Evolutionary conservation across 2,113 vertebrate genomes (phyloP).

Genomic region (Cariama cristata): DNA sequence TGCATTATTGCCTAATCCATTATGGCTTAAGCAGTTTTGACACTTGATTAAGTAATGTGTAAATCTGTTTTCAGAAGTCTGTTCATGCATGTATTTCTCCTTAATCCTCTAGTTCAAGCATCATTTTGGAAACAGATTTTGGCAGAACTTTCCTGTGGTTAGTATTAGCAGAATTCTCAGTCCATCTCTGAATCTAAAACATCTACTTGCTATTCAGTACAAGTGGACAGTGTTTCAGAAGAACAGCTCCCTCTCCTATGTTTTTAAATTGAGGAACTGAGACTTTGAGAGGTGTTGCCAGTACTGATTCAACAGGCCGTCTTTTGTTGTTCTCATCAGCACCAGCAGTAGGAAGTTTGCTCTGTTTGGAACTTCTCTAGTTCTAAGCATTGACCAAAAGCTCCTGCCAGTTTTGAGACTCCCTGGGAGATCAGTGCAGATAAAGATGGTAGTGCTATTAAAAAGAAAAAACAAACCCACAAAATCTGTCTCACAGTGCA

Average conservation of each 20-base stretch:
- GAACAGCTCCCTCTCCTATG: neutral
- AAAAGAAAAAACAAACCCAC: neutral
- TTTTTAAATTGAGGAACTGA: neutral
- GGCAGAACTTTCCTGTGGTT: neutral
- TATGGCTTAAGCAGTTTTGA: neutral
- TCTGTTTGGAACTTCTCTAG: neutral
- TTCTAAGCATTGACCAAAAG: neutral
- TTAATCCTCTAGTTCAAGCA: neutral
- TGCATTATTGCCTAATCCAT: neutral
- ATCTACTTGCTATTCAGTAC: neutral
- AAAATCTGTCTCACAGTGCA: neutral
- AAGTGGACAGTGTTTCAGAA: neutral
- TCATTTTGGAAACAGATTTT: neutral
- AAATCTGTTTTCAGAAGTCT: constrained; percentile 12
- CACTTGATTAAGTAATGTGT: neutral
- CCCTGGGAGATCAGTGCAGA: neutral
- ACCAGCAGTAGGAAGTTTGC: fast-evolving
- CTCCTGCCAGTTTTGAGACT: neutral
- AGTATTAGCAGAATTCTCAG: neutral
- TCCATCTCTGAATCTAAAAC: neutral
- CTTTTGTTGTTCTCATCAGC: neutral
- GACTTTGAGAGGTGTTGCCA: neutral
- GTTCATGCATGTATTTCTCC: neutral
- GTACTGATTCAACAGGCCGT: fast-evolving
- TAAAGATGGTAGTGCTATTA: neutral